Evolutionary conservation across 2,888 invertebrate species (phyloP).

Genomic region (Dastarcus helophoroides): DNA sequence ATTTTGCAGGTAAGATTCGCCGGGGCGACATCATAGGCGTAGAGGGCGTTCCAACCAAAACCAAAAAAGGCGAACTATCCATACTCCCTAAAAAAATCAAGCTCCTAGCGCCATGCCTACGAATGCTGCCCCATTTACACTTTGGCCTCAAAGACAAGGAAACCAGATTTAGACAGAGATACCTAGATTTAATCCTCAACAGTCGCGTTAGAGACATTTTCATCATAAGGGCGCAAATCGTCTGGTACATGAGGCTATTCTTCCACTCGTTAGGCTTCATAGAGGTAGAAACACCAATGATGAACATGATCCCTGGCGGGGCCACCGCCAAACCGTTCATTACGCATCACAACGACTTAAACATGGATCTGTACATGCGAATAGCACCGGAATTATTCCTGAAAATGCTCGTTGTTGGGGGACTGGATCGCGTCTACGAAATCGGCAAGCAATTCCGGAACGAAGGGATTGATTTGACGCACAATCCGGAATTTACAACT

Average conservation of each 20-base stretch:
- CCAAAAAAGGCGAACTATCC: constrained; percentile 96
- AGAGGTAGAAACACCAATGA: constrained; percentile 99
- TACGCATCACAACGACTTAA: constrained; percentile 97
- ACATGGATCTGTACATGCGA: constrained; percentile 95
- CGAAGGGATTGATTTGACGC: constrained; percentile 97
- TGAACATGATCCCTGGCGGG: constrained; percentile 98
- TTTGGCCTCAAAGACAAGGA: constrained; percentile 97
- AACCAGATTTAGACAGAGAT: constrained; percentile 76
- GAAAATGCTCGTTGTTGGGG: constrained; percentile 97
- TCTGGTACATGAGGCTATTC: constrained; percentile 77
- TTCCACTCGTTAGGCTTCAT: constrained; percentile 88
- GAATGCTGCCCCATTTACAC: constrained; percentile 96
- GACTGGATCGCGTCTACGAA: constrained; percentile 77
- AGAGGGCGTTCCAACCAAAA: constrained; percentile 75
- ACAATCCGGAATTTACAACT: constrained; percentile 99
- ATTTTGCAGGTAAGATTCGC: constrained; percentile 64
- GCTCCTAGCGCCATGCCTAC: constrained; percentile 89
- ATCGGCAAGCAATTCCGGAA: constrained; percentile 91
- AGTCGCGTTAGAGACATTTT: constrained; percentile 86
- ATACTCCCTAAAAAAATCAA: constrained; percentile 76
- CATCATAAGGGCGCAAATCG: constrained; percentile 68
- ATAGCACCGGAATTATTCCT: constrained; percentile 97
- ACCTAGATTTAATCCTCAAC: constrained; percentile 83
- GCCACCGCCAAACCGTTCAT: constrained; percentile 98
- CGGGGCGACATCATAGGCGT: constrained; percentile 94